Evolutionary conservation across 2,888 invertebrate genomes (phyloP).

Genomic region (Alviniconcha strummeri): DNA sequence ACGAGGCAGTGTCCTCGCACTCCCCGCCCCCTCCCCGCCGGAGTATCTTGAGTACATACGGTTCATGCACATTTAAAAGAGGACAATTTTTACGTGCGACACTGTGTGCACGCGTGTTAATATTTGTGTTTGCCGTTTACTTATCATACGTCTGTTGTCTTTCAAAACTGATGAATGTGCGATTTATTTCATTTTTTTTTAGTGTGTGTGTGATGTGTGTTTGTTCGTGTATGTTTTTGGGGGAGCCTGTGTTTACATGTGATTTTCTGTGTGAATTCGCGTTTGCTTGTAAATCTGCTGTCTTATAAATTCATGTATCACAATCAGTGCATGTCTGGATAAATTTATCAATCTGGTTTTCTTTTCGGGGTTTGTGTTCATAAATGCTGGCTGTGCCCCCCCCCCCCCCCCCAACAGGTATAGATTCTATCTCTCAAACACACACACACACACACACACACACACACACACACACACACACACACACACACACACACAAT

Average conservation of each 20-base stretch:
- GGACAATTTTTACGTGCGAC: too few relatives aligned
- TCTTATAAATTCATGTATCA: background rate
- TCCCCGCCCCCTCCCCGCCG: too few relatives aligned
- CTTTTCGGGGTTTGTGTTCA: background rate
- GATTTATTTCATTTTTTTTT: background rate
- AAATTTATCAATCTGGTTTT: background rate
- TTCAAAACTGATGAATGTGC: too few relatives aligned
- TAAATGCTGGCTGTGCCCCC: background rate
- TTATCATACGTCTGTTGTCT: too few relatives aligned
- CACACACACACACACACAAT: too few relatives aligned
- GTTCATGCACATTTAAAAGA: too few relatives aligned
- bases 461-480: too few relatives aligned
- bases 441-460: too few relatives aligned
- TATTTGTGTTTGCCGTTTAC: too few relatives aligned
- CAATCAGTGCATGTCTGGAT: background rate
- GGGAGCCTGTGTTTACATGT: background rate
- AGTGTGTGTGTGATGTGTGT: constrained; percentile 4
- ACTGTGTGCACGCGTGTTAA: too few relatives aligned
- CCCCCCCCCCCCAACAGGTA: background rate
- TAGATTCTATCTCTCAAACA: background rate
- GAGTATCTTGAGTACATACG: too few relatives aligned
- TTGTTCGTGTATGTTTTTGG: background rate
- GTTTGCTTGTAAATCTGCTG: background rate
- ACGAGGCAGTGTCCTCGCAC: too few relatives aligned
- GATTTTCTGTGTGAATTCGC: background rate